A percentile compares a stretch with the other conserved stretches of the same genome.
Conservation (phyloP, 2,113 vertebrate genomes). For the Tupaia tana region DNA sequence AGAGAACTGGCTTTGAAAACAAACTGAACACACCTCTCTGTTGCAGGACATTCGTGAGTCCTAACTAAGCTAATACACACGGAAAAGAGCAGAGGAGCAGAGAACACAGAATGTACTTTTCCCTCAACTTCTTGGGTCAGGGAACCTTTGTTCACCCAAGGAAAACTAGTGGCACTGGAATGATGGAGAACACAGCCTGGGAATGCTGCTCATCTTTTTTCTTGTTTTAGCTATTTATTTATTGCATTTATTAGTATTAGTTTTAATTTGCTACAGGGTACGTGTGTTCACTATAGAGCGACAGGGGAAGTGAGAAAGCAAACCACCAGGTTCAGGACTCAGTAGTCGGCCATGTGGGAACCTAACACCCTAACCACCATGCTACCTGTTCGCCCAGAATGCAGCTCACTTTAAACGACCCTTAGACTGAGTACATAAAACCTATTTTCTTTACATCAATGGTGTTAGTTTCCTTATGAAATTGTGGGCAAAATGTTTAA, state of each 20-base stretch:
- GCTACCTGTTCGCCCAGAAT: neutral
- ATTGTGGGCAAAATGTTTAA: neutral
- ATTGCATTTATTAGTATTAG: too few relatives aligned
- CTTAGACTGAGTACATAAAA: neutral
- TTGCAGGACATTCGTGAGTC: neutral
- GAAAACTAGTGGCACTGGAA: neutral
- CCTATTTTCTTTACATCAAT: constrained; percentile 30
- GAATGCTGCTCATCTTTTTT: neutral
- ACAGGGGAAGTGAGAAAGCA: too few relatives aligned
- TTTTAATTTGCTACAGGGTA: too few relatives aligned
- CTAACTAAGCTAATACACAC: neutral
- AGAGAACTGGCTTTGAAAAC: constrained; percentile 33
- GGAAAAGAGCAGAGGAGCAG: neutral
- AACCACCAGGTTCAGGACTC: too few relatives aligned
- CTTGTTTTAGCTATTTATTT: too few relatives aligned
- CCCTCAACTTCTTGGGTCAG: constrained; percentile 28
- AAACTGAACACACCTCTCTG: constrained; percentile 17
- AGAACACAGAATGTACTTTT: neutral
- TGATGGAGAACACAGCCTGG: neutral
- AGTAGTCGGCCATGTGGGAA: too few relatives aligned
- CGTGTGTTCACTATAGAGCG: too few relatives aligned
- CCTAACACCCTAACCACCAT: too few relatives aligned
- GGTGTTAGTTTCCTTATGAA: constrained; percentile 48
- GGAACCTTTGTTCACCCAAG: neutral
- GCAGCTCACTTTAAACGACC: neutral